phyloP scores from a whole-genome alignment of 64 coral and sea anemone genomes.

The Astreopora myriophthalma region DNA sequence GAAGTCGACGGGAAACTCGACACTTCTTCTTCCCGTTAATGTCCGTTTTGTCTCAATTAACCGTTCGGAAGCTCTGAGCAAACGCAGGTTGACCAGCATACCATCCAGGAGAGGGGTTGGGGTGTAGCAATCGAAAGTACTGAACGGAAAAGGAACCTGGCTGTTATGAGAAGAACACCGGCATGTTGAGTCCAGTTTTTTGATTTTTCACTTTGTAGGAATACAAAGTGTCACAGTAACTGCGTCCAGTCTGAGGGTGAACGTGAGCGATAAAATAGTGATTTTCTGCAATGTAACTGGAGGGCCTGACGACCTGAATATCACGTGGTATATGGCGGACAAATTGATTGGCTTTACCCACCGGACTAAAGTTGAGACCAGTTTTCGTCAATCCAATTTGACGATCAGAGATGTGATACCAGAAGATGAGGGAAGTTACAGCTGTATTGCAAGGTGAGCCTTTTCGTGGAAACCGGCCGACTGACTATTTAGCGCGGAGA shows the following conservation, averaged over 20 bases:
- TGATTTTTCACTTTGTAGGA: background rate
- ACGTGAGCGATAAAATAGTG: background rate
- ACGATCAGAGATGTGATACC: constrained; percentile 11
- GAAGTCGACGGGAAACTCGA: too few species aligned
- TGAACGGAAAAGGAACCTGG: too few species aligned
- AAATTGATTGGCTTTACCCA: background rate
- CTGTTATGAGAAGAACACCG: too few species aligned
- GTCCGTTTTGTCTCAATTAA: too few species aligned
- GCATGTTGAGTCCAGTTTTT: too few species aligned
- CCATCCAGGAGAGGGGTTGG: too few species aligned
- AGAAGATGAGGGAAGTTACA: constrained; percentile 32
- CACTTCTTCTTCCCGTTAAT: too few species aligned
- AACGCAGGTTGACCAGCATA: too few species aligned
- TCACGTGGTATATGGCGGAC: constrained; percentile 30
- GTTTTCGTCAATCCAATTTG: background rate
- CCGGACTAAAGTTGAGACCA: constrained; percentile 8
- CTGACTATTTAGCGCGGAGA: too few species aligned
- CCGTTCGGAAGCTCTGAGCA: too few species aligned
- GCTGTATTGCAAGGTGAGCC: constrained; percentile 5
- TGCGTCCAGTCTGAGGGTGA: background rate
- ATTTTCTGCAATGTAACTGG: constrained; percentile 17
- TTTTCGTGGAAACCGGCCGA: too few species aligned
- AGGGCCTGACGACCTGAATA: background rate
- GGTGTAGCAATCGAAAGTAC: too few species aligned
- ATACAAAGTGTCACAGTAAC: background rate